Evolutionary conservation across 2,113 vertebrate genomes (phyloP).

Genomic region (Nycticorax nycticorax): DNA sequence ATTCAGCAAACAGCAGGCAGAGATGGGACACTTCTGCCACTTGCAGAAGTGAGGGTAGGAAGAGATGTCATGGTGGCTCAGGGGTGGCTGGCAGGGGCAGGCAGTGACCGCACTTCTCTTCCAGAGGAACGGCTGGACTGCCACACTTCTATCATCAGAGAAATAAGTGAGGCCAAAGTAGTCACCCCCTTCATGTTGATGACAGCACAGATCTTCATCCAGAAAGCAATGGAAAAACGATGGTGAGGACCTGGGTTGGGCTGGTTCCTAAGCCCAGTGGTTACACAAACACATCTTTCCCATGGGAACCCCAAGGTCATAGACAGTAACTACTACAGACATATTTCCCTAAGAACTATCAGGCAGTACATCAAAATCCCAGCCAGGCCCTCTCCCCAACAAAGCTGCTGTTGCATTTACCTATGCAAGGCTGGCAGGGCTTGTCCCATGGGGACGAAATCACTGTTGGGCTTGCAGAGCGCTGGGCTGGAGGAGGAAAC

Average conservation of each 20-base stretch:
- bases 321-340: not conserved
- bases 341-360: not conserved
- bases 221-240: constrained; percentile 51
- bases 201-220: constrained; percentile 35
- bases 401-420: not conserved
- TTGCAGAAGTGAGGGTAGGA: not conserved
- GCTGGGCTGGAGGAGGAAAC: not conserved
- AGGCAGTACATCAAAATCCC: not conserved
- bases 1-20: not conserved
- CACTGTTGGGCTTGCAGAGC: not conserved
- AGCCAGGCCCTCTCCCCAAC: not conserved
- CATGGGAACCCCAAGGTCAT: not conserved
- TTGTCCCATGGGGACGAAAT: not conserved
- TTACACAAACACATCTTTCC: not conserved
- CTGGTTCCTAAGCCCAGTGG: not conserved
- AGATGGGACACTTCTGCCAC: not conserved
- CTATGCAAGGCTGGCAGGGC: not conserved
- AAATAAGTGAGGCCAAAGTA: not conserved
- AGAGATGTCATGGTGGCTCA: not conserved
- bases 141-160: constrained; percentile 1
- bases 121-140: constrained; percentile 68
- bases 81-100: not conserved
- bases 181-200: constrained; percentile 22
- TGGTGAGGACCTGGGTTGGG: constrained; percentile 37
- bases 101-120: not conserved